phyloP scores from a whole-genome alignment of 2,888 invertebrate species.

The Dione vanillae region DNA sequence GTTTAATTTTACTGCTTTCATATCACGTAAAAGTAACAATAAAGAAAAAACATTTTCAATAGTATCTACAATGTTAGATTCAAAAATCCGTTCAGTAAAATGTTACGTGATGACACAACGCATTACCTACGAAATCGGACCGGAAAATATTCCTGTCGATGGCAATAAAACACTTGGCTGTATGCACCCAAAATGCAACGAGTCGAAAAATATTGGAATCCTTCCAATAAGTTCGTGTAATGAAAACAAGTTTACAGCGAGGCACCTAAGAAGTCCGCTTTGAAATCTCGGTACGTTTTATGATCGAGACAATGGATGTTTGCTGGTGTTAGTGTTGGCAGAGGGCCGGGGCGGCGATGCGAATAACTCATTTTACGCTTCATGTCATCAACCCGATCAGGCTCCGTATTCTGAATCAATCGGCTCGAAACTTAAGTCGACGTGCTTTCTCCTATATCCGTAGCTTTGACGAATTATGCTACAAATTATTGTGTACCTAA shows the following conservation, averaged over 20 bases:
- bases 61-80: not conserved
- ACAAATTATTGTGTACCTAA: constrained; percentile 8
- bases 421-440: constrained; percentile 58
- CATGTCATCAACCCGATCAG: constrained; percentile 67
- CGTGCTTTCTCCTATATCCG: constrained; percentile 42
- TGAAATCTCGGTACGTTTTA: constrained; percentile 74
- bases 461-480: constrained; percentile 24
- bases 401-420: constrained; percentile 64
- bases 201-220: constrained; percentile 78
- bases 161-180: constrained; percentile 64
- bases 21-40: not conserved
- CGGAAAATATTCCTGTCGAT: constrained; percentile 62
- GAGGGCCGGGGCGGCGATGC: constrained; percentile 72
- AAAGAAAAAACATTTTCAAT: not conserved
- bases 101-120: constrained; percentile 43
- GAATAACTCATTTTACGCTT: constrained; percentile 80
- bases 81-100: constrained; percentile 15
- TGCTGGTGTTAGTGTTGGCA: constrained; percentile 69
- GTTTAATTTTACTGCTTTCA: too few species aligned
- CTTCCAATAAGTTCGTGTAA: constrained; percentile 79
- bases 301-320: constrained; percentile 76
- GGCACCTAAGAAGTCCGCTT: constrained; percentile 71
- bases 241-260: constrained; percentile 76
- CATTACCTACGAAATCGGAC: constrained; percentile 49
- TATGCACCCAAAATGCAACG: constrained; percentile 72